phyloP scores from a whole-genome alignment of 2,888 invertebrate species.

The Nemoura dubitans region DNA sequence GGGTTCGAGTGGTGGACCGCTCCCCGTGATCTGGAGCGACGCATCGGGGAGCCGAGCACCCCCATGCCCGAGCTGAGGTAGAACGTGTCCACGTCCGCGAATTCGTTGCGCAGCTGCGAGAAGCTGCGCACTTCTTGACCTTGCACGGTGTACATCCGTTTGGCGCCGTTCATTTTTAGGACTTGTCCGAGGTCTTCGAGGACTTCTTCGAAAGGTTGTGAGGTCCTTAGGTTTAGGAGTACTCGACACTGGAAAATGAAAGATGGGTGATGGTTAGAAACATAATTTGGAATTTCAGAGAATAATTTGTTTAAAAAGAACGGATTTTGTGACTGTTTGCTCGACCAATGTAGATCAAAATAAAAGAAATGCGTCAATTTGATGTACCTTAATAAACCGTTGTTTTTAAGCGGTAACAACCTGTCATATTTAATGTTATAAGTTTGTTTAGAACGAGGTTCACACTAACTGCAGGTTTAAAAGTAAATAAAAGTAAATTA shows the following conservation, averaged over 20 bases:
- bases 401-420: too few relatives aligned
- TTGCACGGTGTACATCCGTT: constrained; percentile 89
- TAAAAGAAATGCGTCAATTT: too few relatives aligned
- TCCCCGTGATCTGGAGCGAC: constrained; percentile 72
- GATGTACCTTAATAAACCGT: too few relatives aligned
- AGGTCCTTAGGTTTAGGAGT: constrained; percentile 87
- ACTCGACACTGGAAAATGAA: constrained; percentile 79
- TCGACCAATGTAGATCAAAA: too few relatives aligned
- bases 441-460: too few relatives aligned
- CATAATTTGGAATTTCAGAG: too few relatives aligned
- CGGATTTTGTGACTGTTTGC: too few relatives aligned
- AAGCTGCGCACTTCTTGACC: constrained; percentile 94
- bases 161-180: constrained; percentile 89
- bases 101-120: constrained; percentile 91
- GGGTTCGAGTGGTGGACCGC: constrained; percentile 55
- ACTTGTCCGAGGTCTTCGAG: constrained; percentile 92
- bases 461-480: too few relatives aligned
- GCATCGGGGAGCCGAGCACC: constrained; percentile 68
- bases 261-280: too few relatives aligned
- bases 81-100: constrained; percentile 91
- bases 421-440: too few relatives aligned
- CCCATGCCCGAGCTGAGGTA: constrained; percentile 72
- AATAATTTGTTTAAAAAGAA: too few relatives aligned
- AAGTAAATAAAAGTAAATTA: too few relatives aligned
- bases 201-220: constrained; percentile 94